These are phyloP conservation scores for Cyrtonyx montezumae DNA, from an alignment of 2,113 vertebrate genomes.

Conservation along the genomic window DNA sequence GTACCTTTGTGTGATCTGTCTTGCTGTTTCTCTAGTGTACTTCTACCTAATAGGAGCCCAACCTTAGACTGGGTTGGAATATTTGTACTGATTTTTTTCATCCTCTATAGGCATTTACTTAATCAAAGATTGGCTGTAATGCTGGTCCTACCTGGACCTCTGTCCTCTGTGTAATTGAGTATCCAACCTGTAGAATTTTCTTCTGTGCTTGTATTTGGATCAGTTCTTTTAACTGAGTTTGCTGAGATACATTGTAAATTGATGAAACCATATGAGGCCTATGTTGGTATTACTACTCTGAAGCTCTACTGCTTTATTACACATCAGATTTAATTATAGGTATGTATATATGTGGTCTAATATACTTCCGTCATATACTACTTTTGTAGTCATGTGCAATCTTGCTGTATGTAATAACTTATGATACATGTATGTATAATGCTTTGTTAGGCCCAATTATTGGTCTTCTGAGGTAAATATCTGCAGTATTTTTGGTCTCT, in stretches of 20 bases:
- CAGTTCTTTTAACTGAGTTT: neutral
- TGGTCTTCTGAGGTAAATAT: neutral
- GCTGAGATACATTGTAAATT: neutral
- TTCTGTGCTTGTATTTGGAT: neutral
- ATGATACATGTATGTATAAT: neutral
- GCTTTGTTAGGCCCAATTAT: neutral
- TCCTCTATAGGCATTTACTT: neutral
- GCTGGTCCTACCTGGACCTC: neutral
- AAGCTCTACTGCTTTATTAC: neutral
- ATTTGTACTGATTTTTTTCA: neutral
- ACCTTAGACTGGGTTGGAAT: neutral
- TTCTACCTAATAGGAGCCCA: neutral
- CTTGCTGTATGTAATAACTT: neutral
- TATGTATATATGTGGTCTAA: neutral
- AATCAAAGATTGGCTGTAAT: neutral
- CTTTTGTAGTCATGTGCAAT: neutral
- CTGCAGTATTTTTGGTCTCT: neutral
- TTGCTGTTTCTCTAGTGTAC: neutral
- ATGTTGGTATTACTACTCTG: neutral
- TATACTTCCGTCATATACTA: fast-evolving
- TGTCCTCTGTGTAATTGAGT: neutral
- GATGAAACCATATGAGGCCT: neutral
- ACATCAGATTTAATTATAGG: neutral
- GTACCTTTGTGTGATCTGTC: neutral
- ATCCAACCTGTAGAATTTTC: neutral